These are phyloP conservation scores for Neoaliturus tenellus DNA, from an alignment of 2,888 invertebrate species.

Conservation along the genomic window DNA sequence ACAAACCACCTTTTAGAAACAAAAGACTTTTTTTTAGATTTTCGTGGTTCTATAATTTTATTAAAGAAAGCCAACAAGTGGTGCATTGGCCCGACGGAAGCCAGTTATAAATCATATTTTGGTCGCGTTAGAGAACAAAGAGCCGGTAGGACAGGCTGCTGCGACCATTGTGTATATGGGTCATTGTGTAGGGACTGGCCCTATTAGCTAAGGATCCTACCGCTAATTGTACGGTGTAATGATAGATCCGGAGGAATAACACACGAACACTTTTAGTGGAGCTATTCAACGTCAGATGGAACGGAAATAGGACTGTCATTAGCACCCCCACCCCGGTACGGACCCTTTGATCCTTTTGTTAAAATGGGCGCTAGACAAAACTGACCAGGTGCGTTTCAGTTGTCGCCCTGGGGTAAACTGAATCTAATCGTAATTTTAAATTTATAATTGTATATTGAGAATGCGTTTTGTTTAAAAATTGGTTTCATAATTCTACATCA, in stretches of 20 bases:
- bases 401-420: neutral
- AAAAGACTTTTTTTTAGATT: too few species aligned
- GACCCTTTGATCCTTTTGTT: neutral
- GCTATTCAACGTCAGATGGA: constrained; percentile 52
- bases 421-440: too few species aligned
- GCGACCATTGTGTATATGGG: constrained; percentile 11
- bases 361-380: neutral
- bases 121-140: constrained; percentile 11
- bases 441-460: too few species aligned
- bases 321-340: constrained; percentile 1
- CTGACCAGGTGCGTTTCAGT: neutral
- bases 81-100: too few species aligned
- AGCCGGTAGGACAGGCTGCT: neutral
- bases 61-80: too few species aligned
- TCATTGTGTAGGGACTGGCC: constrained; percentile 35
- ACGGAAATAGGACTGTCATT: constrained; percentile 53
- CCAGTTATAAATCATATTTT: constrained; percentile 27
- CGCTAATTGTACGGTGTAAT: constrained; percentile 52
- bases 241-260: constrained; percentile 52
- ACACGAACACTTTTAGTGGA: constrained; percentile 56
- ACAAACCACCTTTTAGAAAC: too few species aligned
- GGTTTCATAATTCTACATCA: too few species aligned
- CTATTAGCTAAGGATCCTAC: constrained; percentile 12
- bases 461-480: too few species aligned
- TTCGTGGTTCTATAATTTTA: too few species aligned